phyloP scores from a whole-genome alignment of 2,888 invertebrate genomes.

The Calliphora vomitoria region DNA sequence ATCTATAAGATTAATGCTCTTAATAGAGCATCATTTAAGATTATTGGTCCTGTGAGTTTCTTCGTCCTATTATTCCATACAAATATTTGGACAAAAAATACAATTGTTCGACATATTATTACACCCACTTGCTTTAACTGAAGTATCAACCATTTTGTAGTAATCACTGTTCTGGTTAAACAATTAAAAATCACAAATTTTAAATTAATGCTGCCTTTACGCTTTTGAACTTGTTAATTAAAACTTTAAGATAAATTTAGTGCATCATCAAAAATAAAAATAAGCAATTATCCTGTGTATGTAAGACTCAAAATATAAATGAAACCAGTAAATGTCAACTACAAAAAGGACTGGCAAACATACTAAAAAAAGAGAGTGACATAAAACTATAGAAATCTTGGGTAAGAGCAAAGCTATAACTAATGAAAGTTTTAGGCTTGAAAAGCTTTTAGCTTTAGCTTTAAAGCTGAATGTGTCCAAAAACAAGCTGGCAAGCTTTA shows the following conservation, averaged over 20 bases:
- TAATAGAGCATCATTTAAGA: no score
- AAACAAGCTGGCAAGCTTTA: background rate
- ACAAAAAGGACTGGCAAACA: background rate
- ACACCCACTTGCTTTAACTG: no score
- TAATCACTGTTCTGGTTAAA: background rate
- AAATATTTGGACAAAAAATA: no score
- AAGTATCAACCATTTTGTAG: no score
- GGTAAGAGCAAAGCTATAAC: background rate
- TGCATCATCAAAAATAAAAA: constrained; percentile 9
- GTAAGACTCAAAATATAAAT: background rate
- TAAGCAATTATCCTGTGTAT: background rate
- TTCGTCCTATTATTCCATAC: no score
- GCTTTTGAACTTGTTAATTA: background rate
- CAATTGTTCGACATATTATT: no score
- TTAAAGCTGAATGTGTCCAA: background rate
- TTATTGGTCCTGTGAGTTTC: no score
- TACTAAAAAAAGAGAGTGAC: background rate
- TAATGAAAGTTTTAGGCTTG: background rate
- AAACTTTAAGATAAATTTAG: background rate
- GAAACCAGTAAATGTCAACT: constrained; percentile 27
- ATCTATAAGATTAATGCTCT: no score
- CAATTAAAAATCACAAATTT: background rate
- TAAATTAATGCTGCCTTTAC: background rate
- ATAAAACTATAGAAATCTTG: background rate
- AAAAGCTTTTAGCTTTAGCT: background rate